phyloP scores from a whole-genome alignment of 2,888 invertebrate species.

The Hydrotaea cyrtoneurina region DNA sequence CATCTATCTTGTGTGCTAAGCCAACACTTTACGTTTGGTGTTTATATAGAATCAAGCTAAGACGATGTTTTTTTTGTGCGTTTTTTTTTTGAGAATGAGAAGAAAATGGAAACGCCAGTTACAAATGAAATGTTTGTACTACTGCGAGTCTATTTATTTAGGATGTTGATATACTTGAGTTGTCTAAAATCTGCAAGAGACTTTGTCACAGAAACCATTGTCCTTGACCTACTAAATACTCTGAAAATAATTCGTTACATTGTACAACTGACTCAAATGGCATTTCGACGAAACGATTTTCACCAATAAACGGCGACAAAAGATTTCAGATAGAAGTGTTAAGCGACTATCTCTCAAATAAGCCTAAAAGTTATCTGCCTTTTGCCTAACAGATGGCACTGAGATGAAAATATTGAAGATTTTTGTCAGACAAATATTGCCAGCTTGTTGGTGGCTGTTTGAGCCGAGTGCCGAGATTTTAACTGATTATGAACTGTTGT shows the following conservation, averaged over 20 bases:
- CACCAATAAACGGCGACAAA: background rate
- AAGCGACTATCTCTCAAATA: background rate
- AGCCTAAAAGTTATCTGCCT: background rate
- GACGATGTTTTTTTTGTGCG: background rate
- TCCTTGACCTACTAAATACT: constrained; percentile 19
- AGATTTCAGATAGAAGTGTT: background rate
- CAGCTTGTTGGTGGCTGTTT: background rate
- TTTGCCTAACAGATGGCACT: background rate
- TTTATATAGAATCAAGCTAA: background rate
- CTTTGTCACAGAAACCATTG: constrained; percentile 22
- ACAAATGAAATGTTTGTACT: background rate
- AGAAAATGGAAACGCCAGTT: background rate
- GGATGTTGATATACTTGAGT: constrained; percentile 23
- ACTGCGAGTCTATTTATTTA: constrained; percentile 25
- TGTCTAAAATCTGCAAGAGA: constrained; percentile 29
- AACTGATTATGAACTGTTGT: background rate
- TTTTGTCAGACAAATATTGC: background rate
- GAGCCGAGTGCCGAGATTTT: background rate
- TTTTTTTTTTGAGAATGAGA: constrained; percentile 32
- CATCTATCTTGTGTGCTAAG: no score
- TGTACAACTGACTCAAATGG: background rate
- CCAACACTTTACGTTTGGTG: background rate
- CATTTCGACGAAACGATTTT: background rate
- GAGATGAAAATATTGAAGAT: background rate
- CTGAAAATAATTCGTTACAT: constrained; percentile 13